phyloP scores from a whole-genome alignment of 2,797 vertebrate species.

The Prunella strophiata region DNA sequence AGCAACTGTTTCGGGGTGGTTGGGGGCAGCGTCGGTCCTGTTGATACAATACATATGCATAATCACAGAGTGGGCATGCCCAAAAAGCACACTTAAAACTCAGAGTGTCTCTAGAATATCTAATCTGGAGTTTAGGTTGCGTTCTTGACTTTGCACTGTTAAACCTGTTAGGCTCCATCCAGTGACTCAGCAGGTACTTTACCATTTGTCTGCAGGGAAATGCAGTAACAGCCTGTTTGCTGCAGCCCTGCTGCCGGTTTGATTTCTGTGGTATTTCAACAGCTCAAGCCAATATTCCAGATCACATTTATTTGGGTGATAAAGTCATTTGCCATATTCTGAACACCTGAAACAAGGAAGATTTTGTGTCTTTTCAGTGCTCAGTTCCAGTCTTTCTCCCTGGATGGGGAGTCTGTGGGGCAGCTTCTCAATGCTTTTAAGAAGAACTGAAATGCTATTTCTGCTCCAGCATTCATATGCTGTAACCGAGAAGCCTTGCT shows the following conservation, averaged over 20 bases:
- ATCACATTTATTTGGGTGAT: not conserved
- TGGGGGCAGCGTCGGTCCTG: not conserved
- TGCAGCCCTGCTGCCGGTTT: not conserved
- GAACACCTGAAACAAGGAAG: not conserved
- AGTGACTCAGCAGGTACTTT: slow-evolving; percentile 38
- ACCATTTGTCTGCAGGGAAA: not conserved
- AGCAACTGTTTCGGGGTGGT: not conserved
- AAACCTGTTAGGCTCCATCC: not conserved
- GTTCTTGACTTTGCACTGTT: not conserved
- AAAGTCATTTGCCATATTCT: not conserved
- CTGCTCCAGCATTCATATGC: not conserved
- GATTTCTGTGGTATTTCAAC: not conserved
- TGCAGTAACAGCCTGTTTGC: not conserved
- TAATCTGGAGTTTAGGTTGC: not conserved
- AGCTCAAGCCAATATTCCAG: not conserved
- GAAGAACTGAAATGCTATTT: not conserved
- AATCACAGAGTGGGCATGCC: not conserved
- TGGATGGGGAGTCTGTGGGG: not conserved
- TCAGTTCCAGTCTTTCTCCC: not conserved
- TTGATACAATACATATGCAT: too few relatives aligned
- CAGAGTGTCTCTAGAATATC: not conserved
- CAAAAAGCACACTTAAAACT: not conserved
- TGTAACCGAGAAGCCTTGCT: not conserved
- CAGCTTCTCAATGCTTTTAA: not conserved
- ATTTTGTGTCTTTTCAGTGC: not conserved